Base-by-base conservation (phyloP, 2,888 invertebrate genomes). In the Thecocarcelia acutangulata region DNA sequence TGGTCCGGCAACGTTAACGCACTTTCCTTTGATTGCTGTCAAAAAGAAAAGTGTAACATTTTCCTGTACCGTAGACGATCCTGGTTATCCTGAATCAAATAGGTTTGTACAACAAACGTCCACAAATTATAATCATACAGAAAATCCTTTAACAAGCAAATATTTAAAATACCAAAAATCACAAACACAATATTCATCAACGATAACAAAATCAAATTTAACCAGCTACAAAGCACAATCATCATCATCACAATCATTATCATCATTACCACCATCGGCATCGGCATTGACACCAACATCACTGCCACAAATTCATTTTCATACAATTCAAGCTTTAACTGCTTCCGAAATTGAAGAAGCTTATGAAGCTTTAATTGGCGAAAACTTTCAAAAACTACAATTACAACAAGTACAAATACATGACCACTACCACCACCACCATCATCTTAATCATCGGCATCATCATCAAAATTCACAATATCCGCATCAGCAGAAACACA, bases 1-100 rank as follows among this genome's bases (percentile, higher is more conserved):
- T 0, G 96, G 96, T 0, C 94, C 95, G n/a, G 96, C 97, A 0
- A 93, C 93, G 78, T 91, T 97, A 54, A 93, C 93, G 0, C 96
- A 95, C 87, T 93, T 94, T 17, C 96, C 96, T 0, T 92, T 93
- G 86, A 92, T 94, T 33, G 96, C 97, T 0, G 93, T 97, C 50
- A 97, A 98, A 89, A 96, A 95, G 83, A 94, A 94, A 84, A 93
- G 94, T 44, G 93, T 98, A 24, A 95, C 94, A n/a, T 93, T 98
- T 83, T 94, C 94, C 28, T 98, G 98, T 91, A 93, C 94, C 46
- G 95, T 97, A 68, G 94, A 94, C 82, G 96, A 97, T 90, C 93
- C 93, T 9, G 98, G 98, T 15, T 92, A 96, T 84, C 98, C 98
- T 0, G 93, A 94, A 86, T 86, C 90, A 69, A 90, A 88, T 89